Conservation (phyloP, 2,888 invertebrate species). For the Nycteola revayana region DNA sequence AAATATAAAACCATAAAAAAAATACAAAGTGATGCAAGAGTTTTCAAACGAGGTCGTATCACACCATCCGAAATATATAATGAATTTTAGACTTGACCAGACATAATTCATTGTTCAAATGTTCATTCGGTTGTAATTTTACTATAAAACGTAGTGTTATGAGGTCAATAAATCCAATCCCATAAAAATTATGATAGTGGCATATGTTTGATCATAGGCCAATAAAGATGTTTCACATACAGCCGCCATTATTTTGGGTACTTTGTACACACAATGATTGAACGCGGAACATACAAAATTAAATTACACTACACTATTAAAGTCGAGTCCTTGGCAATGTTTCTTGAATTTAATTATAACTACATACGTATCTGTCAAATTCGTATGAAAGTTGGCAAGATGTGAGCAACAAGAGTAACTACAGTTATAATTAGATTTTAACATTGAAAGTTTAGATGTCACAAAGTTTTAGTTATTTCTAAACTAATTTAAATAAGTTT, state of each 20-base stretch:
- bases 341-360: constrained; percentile 75
- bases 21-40: constrained; percentile 46
- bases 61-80: constrained; percentile 7
- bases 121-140: too few species aligned
- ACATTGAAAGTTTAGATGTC: constrained; percentile 57
- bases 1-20: constrained; percentile 46
- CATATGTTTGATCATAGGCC: too few species aligned
- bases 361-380: constrained; percentile 70
- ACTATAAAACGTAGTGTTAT: too few species aligned
- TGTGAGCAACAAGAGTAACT: constrained; percentile 50
- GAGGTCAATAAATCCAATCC: too few species aligned
- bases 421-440: constrained; percentile 65
- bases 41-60: constrained; percentile 36
- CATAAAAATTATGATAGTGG: too few species aligned
- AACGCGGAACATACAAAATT: constrained; percentile 15
- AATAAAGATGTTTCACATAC: too few species aligned
- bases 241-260: too few species aligned
- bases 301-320: constrained; percentile 12
- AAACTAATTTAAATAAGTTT: too few species aligned
- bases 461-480: constrained; percentile 18
- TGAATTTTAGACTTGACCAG: too few species aligned
- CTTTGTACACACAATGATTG: too few species aligned
- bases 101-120: too few species aligned
- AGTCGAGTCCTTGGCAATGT: constrained; percentile 68
- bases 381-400: constrained; percentile 71